Evolutionary conservation across 1,140 invertebrate species (phyloP).

Genomic region (Mesaphorura yosii): DNA sequence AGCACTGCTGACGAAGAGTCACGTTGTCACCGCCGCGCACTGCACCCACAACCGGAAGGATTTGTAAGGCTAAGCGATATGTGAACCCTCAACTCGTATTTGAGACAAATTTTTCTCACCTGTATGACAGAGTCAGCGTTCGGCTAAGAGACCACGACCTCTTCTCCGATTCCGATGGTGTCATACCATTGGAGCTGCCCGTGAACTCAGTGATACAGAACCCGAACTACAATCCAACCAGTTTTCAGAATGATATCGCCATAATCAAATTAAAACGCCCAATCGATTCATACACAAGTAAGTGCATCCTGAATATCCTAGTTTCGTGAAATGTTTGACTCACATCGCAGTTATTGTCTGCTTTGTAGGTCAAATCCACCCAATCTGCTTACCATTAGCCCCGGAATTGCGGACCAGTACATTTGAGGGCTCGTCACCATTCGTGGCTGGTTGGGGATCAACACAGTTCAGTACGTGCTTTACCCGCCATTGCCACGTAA

Average conservation of each 20-base stretch:
- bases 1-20: conserved; percentile 52
- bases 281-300: conserved; percentile 49
- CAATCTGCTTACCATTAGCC: conserved; percentile 60
- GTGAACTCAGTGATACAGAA: conserved; percentile 50
- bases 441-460: conserved; percentile 66
- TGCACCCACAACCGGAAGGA: conserved; percentile 54
- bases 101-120: conserved; percentile 15
- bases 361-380: conserved; percentile 49
- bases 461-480: conserved; percentile 33
- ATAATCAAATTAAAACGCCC: conserved; percentile 49
- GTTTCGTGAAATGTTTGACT: too few species aligned
- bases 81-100: conserved; percentile 30
- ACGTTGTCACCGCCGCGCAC: conserved; percentile 61
- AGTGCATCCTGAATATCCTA: too few species aligned
- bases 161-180: conserved; percentile 46
- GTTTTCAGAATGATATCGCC: conserved; percentile 63
- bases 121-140: conserved; percentile 39
- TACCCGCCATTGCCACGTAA: conserved; percentile 20
- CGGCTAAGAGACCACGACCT: conserved; percentile 62
- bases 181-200: conserved; percentile 48
- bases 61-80: conserved; percentile 36
- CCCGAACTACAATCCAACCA: conserved; percentile 49
- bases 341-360: too few species aligned
- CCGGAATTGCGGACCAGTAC: conserved; percentile 39
- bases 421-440: conserved; percentile 44